Conservation (phyloP, 2,888 invertebrate species). For the Phytoseiulus persimilis region DNA sequence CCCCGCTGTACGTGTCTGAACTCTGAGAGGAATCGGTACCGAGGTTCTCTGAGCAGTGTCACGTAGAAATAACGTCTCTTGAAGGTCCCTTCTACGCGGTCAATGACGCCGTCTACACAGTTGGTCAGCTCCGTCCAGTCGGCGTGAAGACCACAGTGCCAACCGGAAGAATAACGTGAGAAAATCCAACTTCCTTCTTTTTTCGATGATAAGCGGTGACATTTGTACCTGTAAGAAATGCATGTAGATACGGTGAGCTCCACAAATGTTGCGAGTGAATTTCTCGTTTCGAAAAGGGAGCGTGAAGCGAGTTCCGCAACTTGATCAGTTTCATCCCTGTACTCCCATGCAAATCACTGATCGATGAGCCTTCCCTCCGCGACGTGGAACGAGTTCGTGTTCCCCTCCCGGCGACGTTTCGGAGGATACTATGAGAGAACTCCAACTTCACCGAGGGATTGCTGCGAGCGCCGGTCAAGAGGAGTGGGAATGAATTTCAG, state of each 20-base stretch:
- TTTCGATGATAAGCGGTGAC: constrained; percentile 44
- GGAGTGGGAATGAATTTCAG: too few relatives aligned
- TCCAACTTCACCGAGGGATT: too few relatives aligned
- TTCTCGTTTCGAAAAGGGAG: too few relatives aligned
- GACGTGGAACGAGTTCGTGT: neutral
- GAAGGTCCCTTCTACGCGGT: constrained; percentile 70
- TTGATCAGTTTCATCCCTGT: too few relatives aligned
- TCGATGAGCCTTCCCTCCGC: too few relatives aligned
- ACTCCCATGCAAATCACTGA: too few relatives aligned
- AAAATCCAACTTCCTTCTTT: constrained; percentile 66
- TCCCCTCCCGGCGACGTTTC: too few relatives aligned
- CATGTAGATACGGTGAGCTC: neutral
- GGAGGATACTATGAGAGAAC: too few relatives aligned
- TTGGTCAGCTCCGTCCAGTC: constrained; percentile 93
- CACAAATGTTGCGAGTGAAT: too few relatives aligned
- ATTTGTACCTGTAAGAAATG: constrained; percentile 35
- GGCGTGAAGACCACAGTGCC: constrained; percentile 95
- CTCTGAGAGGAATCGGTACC: constrained; percentile 85
- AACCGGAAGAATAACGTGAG: constrained; percentile 90
- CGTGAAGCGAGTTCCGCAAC: too few relatives aligned
- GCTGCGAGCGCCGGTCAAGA: too few relatives aligned
- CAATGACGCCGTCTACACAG: constrained; percentile 82
- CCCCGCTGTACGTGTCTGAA: constrained; percentile 92
- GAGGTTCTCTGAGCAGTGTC: constrained; percentile 84
- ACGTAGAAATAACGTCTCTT: constrained; percentile 79